Evolutionary conservation across 2,888 invertebrate genomes (phyloP).

Genomic region (Vesta saturnalis): DNA sequence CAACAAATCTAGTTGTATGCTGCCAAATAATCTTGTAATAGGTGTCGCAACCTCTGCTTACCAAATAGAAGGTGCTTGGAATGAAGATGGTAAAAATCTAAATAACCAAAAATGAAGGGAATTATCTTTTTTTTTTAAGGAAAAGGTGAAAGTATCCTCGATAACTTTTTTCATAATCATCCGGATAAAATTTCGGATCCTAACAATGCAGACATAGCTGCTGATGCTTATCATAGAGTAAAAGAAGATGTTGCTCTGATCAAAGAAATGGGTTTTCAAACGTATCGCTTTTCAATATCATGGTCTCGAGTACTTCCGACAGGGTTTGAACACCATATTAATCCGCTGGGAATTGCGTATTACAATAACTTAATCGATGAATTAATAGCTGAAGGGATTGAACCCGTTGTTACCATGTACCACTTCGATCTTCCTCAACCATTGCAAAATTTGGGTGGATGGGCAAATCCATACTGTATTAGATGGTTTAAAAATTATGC

Average conservation of each 20-base stretch:
- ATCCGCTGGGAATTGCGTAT: conserved; percentile 74
- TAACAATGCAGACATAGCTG: conserved; percentile 68
- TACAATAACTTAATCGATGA: conserved; percentile 79
- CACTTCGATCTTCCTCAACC: conserved; percentile 54
- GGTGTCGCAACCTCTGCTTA: conserved; percentile 62
- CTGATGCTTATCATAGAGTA: conserved; percentile 73
- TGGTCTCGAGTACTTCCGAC: conserved; percentile 74
- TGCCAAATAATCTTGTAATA: conserved; percentile 47
- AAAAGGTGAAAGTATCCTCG: conserved; percentile 66
- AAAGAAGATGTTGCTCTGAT: conserved; percentile 70
- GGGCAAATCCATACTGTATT: conserved; percentile 68
- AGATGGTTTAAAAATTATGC: conserved; percentile 67
- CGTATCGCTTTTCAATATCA: conserved; percentile 70
- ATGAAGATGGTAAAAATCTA: conserved; percentile 64
- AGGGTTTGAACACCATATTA: conserved; percentile 72
- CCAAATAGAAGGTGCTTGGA: conserved; percentile 66
- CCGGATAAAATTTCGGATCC: conserved; percentile 65
- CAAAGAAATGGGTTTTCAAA: conserved; percentile 65
- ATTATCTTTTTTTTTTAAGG: too few relatives aligned
- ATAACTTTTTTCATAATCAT: conserved; percentile 61
- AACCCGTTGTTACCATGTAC: conserved; percentile 60
- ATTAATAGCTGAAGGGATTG: conserved; percentile 67
- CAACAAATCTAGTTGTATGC: too few relatives aligned
- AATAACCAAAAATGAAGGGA: not conserved
- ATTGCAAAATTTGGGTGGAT: conserved; percentile 68